Base-by-base conservation (phyloP, 2,113 vertebrate genomes). In the Pithys albifrons region DNA sequence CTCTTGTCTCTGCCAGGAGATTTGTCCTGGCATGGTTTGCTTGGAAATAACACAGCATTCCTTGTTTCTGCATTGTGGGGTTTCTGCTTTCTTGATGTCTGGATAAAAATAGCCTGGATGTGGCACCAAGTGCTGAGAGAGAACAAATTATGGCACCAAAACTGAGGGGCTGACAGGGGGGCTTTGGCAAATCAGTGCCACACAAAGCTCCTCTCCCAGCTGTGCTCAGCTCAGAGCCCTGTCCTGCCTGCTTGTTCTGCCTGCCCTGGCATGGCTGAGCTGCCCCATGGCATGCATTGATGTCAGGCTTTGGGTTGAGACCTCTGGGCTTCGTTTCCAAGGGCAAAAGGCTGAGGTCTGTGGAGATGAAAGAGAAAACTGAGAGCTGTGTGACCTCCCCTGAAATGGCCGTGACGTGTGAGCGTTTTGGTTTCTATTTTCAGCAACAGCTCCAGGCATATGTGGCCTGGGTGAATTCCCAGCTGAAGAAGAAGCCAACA, bases 401-500 rank as follows among this genome's bases (percentile, higher is more conserved):
- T 22, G 46, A n/a, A 14, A 35, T 1, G 45, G n/a, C 57, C 52
- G 12, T 41, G 54, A 66, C 1, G 2, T 59, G 31, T 59, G 54
- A 72, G 48, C 4, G 0, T 14, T 64, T 10, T 83, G 3, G 14
- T 88, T 75, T 91, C 74, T 93, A 1, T 97, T 98, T 80, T 73
- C 98, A 99, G 99, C 99, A 99, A 94, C 99, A 99, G 71, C 97
- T 99, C 72, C 99, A 99, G 96, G 98, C 99, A 0, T 99, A 99
- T 4, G 98, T 99, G 94, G 99, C 99, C 97, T 99, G 99, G 99
- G 99, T 99, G 97, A 99, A 99, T 33, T 98, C 98, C 33, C 99
- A 99, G 97, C 98, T 99, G 95, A 99, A 95, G 98, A 99, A 99
- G 98, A 98, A 98, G 93, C 98, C 99, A 1, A 97, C 97, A 2